phyloP scores from a whole-genome alignment of 37 sponge, comb jelly and placozoan species.

The Corticium candelabrum region DNA sequence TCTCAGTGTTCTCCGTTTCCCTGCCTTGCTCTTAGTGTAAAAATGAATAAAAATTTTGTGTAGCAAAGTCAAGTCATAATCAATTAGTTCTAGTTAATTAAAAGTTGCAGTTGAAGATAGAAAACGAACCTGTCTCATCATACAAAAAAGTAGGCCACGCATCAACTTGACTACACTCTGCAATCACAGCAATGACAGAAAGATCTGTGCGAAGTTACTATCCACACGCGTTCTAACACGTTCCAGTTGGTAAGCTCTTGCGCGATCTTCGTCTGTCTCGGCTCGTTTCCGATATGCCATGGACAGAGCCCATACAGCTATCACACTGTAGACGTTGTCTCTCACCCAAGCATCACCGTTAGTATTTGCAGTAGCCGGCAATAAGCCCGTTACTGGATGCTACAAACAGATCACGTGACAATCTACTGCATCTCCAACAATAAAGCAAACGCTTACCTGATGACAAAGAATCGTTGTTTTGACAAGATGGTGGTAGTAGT shows the following conservation, averaged over 20 bases:
- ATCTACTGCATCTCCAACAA: no score
- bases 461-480: background rate
- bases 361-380: slow-evolving; percentile 58
- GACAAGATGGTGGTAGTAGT: slow-evolving; percentile 1
- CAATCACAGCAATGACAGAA: background rate
- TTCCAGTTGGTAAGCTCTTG: slow-evolving; percentile 55
- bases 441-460: slow-evolving; percentile 2
- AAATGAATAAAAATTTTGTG: no score
- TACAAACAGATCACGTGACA: slow-evolving; percentile 13
- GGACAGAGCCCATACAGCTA: slow-evolving; percentile 79
- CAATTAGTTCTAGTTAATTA: no score
- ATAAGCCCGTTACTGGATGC: slow-evolving; percentile 84
- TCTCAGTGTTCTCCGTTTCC: no score
- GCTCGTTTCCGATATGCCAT: slow-evolving; percentile 51
- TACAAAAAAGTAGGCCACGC: slow-evolving; percentile 63
- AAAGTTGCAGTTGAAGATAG: background rate
- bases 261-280: slow-evolving; percentile 52
- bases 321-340: slow-evolving; percentile 72
- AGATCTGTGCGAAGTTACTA: background rate
- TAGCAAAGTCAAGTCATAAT: no score
- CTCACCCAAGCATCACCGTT: slow-evolving; percentile 80
- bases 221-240: no score
- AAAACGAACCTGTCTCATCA: slow-evolving; percentile 65
- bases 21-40: no score
- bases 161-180: slow-evolving; percentile 58